Evolutionary conservation across 2,888 invertebrate genomes (phyloP), one percentile per base, ranked within the genome.

Genomic region (Scaptomyza caliginosa): DNA sequence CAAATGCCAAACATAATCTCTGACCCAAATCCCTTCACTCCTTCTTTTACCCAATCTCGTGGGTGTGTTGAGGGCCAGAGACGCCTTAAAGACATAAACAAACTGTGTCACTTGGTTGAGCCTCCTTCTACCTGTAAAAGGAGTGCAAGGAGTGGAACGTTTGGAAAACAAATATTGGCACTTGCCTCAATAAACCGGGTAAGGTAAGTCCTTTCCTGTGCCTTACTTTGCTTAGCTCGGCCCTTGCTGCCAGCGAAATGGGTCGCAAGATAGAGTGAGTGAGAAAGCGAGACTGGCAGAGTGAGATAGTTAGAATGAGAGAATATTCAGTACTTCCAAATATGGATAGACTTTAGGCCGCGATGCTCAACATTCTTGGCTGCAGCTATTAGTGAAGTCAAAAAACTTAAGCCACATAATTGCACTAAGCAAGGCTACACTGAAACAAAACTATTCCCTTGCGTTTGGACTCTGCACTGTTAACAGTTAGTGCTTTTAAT

Each of bases 141-240:
- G 13, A 30, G 4, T 8, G 19, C 1, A 24, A 16, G 16, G 16
- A 11, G 19, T 10, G 13, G n/a, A 24, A 36, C 42, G 50, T 51
- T 58, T 59, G 58, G 43, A 64, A 74, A 82, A 71, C 80, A 84
- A 84, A 84, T 84, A 84, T 84, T 84, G 83, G 83, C 86, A 86
- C 86, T 87, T 74, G 83, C 83, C 72, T 79, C 86, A 85, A 82
- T 84, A 87, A 71, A 55, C 68, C 60, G 71, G 71, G 79, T 81
- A 74, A 59, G 79, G 76, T 51, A 45, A 57, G 65, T 58, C 64
- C 60, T 46, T 58, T 56, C 52, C 49, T 7, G 32, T 30, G 28
- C 45, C 16, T 26, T 17, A 24, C 43, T 43, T 26, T 11, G 16
- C 11, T 11, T 38, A 19, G 19, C 38, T 39, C 16, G 16, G 34